A percentile compares a stretch with the other conserved stretches of the same genome.
Evolutionary conservation across 2,888 invertebrate species (phyloP).

Genomic region (Limulus polyphemus): DNA sequence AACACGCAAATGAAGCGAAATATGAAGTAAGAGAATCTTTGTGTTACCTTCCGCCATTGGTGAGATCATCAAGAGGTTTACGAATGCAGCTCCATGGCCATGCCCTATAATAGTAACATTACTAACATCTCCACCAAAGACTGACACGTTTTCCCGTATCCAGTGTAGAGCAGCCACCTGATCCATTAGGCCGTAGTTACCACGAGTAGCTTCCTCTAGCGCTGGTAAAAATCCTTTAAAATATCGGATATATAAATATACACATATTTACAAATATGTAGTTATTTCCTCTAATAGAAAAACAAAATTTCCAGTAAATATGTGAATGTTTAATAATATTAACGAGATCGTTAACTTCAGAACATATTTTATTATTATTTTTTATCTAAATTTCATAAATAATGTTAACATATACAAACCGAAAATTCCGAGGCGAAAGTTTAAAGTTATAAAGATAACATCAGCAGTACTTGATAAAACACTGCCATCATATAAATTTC

Average conservation of each 20-base stretch:
- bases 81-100: conserved; percentile 69
- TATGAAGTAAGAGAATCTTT: too few species aligned
- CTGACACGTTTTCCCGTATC: conserved; percentile 88
- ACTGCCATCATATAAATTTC: conserved; percentile 73
- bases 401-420: conserved; percentile 32
- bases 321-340: too few species aligned
- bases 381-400: too few species aligned
- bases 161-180: conserved; percentile 93
- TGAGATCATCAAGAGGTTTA: conserved; percentile 92
- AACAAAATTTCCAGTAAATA: too few species aligned
- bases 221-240: conserved; percentile 26
- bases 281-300: too few species aligned
- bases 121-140: conserved; percentile 65
- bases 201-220: conserved; percentile 25
- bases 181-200: conserved; percentile 93
- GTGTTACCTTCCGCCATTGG: conserved; percentile 76
- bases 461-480: conserved; percentile 64
- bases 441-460: conserved; percentile 87
- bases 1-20: too few species aligned
- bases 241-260: too few species aligned
- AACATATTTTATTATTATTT: too few species aligned
- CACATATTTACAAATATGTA: too few species aligned
- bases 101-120: conserved; percentile 42
- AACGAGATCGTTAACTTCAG: too few species aligned
- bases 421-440: conserved; percentile 85